Evolutionary conservation across 2,888 invertebrate genomes (phyloP).

Genomic region (Volucella inflata): DNA sequence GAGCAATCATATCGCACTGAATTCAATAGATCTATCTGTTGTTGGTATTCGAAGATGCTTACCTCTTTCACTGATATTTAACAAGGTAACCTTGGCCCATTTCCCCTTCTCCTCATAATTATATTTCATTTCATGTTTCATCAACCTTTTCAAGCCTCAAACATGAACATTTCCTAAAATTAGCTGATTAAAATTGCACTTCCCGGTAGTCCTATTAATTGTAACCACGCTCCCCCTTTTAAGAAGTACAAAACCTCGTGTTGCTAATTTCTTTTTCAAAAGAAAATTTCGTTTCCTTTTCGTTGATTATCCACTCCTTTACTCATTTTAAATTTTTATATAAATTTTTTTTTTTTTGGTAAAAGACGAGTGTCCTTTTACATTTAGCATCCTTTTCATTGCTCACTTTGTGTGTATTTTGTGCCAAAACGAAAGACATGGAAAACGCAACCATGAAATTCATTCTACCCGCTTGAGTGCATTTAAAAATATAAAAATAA

Average conservation of each 20-base stretch:
- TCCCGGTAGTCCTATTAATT: constrained; percentile 13
- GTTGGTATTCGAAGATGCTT: too few species aligned
- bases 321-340: not conserved
- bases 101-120: too few species aligned
- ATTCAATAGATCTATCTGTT: too few species aligned
- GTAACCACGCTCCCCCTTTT: constrained; percentile 13
- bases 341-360: constrained; percentile 7
- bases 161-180: not conserved
- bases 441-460: not conserved
- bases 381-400: constrained; percentile 50
- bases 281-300: constrained; percentile 35
- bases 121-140: too few species aligned
- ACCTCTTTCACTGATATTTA: too few species aligned
- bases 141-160: too few species aligned
- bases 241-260: constrained; percentile 33
- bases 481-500: not conserved
- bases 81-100: too few species aligned
- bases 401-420: constrained; percentile 48
- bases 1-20: too few species aligned
- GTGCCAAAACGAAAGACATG: constrained; percentile 12
- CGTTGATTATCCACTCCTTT: constrained; percentile 2
- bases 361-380: constrained; percentile 43
- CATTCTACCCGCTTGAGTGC: constrained; percentile 42
- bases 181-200: constrained; percentile 45
- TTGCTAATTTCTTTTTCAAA: constrained; percentile 48